A percentile compares a stretch with the other conserved stretches of the same genome.
Evolutionary conservation across 2,888 invertebrate genomes (phyloP).

Genomic region (Lochmaea crataegi): DNA sequence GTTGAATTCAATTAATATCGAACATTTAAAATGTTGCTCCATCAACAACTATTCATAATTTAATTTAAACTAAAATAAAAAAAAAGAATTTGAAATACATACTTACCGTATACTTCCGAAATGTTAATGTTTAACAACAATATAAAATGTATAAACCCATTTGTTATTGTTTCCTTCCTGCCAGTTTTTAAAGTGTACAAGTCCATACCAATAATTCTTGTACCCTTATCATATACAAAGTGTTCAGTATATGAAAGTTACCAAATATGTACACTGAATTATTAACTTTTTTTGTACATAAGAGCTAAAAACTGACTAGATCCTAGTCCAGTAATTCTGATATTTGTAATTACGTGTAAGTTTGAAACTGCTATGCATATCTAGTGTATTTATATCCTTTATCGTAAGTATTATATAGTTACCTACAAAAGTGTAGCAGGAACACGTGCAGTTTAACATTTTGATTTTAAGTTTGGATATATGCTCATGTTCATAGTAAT

Average conservation of each 20-base stretch:
- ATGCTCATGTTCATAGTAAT: not conserved
- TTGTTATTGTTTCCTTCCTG: conserved; percentile 29
- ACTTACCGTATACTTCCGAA: not conserved
- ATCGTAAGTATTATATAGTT: conserved; percentile 53
- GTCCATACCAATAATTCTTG: conserved; percentile 35
- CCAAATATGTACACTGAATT: conserved; percentile 65
- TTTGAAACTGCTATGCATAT: conserved; percentile 57
- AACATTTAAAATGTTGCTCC: not conserved
- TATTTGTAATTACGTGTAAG: conserved; percentile 57
- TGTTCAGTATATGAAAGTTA: conserved; percentile 65
- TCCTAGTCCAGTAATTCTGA: conserved; percentile 63
- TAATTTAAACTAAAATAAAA: not conserved
- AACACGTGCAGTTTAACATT: conserved; percentile 9
- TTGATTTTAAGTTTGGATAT: not conserved
- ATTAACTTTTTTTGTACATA: conserved; percentile 58
- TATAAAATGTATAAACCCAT: not conserved
- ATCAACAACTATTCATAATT: not conserved
- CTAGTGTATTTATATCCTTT: conserved; percentile 59
- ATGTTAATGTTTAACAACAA: conserved; percentile 2
- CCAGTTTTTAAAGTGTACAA: conserved; percentile 42
- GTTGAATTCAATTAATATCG: not conserved
- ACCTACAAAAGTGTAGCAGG: conserved; percentile 5
- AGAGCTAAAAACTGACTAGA: conserved; percentile 62
- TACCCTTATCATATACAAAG: conserved; percentile 48
- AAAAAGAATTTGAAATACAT: not conserved